Evolutionary conservation across 2,113 vertebrate species (phyloP).

Genomic region (Emydocephalus ijimae): DNA sequence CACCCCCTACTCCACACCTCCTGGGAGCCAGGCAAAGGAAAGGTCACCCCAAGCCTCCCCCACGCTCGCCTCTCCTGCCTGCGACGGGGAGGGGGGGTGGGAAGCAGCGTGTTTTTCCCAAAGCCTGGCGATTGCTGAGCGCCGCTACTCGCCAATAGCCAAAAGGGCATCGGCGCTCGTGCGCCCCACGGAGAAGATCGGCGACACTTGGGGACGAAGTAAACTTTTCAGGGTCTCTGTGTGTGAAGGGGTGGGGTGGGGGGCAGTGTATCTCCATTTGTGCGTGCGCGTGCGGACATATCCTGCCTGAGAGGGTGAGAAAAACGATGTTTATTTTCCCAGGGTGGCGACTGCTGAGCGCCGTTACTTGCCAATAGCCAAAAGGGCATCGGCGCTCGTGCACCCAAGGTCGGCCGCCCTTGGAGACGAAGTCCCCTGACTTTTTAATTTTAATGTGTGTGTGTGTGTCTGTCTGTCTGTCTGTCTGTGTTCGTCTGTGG

Average conservation of each 20-base stretch:
- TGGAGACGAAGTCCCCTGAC: background rate
- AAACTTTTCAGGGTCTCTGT: too few species aligned
- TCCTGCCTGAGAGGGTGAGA: too few species aligned
- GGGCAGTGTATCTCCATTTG: too few species aligned
- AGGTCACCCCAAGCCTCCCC: background rate
- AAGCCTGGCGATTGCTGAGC: too few species aligned
- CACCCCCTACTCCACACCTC: too few species aligned
- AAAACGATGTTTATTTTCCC: too few species aligned
- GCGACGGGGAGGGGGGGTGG: too few species aligned
- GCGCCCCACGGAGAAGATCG: background rate
- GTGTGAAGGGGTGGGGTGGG: too few species aligned
- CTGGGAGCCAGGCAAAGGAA: background rate
- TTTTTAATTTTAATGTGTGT: too few species aligned
- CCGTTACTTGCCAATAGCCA: background rate
- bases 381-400: background rate
- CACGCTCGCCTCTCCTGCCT: background rate
- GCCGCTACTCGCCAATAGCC: background rate
- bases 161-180: background rate
- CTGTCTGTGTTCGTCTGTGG: background rate
- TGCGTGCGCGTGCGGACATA: too few species aligned
- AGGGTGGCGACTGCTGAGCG: too few species aligned
- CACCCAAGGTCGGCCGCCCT: background rate
- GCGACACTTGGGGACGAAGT: background rate
- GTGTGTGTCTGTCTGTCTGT: rapidly evolving
- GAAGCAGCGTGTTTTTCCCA: too few species aligned